These are phyloP conservation scores for Hylaea fasciaria DNA, from an alignment of 2,888 invertebrate genomes.

Conservation along the genomic window DNA sequence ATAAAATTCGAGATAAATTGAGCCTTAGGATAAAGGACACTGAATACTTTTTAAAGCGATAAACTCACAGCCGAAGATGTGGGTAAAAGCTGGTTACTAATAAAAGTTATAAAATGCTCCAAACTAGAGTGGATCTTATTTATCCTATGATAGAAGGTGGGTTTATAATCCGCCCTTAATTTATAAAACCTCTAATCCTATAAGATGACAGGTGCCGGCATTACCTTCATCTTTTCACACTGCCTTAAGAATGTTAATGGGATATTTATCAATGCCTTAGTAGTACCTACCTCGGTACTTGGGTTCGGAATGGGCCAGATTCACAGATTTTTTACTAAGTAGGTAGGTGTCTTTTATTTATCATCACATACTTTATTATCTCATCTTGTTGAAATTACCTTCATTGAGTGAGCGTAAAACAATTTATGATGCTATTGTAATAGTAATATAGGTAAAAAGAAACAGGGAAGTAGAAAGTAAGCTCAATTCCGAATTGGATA, in stretches of 20 bases:
- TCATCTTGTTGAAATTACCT: background rate
- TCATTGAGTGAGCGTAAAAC: background rate
- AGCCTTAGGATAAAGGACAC: too few relatives aligned
- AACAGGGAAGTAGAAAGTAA: background rate
- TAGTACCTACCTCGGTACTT: slow-evolving; percentile 27
- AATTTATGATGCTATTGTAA: background rate
- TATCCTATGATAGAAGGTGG: background rate
- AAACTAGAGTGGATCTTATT: background rate
- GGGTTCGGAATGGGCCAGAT: slow-evolving; percentile 35
- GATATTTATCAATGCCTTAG: slow-evolving; percentile 66
- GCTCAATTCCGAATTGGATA: background rate
- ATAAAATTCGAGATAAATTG: too few relatives aligned
- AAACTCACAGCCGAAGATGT: too few relatives aligned
- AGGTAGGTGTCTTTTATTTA: slow-evolving; percentile 2
- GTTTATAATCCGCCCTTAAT: slow-evolving; percentile 27
- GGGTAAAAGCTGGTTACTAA: too few relatives aligned
- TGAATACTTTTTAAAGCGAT: too few relatives aligned
- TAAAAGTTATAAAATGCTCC: too few relatives aligned
- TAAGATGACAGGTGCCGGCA: slow-evolving; percentile 58
- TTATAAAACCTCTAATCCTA: slow-evolving; percentile 50
- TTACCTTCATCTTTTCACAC: slow-evolving; percentile 33
- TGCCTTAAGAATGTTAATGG: slow-evolving; percentile 71
- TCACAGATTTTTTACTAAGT: slow-evolving; percentile 5
- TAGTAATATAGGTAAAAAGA: background rate
- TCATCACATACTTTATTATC: background rate